phyloP scores from a whole-genome alignment of 1,140 invertebrate species.

The Planococcus citri region DNA sequence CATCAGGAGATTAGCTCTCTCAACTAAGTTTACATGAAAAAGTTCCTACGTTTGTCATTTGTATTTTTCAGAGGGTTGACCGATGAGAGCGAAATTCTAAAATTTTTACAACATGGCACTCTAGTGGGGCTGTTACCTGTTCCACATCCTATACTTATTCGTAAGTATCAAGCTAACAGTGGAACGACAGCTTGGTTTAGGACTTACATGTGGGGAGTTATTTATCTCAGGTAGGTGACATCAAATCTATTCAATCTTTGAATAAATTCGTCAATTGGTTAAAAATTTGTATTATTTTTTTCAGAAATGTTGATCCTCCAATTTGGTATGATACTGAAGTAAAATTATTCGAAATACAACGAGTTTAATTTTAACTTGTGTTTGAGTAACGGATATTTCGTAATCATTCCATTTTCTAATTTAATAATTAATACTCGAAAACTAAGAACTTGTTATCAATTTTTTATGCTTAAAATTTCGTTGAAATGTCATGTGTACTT shows the following conservation, averaged over 20 bases:
- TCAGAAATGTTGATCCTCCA: slow-evolving; percentile 92
- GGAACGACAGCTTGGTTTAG: slow-evolving; percentile 98
- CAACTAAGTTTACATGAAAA: too few species aligned
- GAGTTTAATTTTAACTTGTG: slow-evolving; percentile 46
- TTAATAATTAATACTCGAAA: too few species aligned
- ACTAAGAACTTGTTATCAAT: too few species aligned
- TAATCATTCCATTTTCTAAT: too few species aligned
- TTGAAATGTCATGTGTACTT: too few species aligned
- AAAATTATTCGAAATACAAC: slow-evolving; percentile 94
- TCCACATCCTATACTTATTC: slow-evolving; percentile 95
- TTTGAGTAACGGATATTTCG: too few species aligned
- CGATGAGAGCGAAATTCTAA: slow-evolving; percentile 97
- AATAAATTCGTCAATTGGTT: slow-evolving; percentile 16
- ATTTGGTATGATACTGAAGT: slow-evolving; percentile 99
- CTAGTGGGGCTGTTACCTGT: slow-evolving; percentile 94
- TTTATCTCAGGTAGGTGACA: slow-evolving; percentile 71
- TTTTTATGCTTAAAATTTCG: too few species aligned
- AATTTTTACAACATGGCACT: slow-evolving; percentile 97
- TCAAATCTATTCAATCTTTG: slow-evolving; percentile 14
- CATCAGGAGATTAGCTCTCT: too few species aligned
- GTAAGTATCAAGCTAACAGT: slow-evolving; percentile 96
- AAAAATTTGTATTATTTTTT: slow-evolving; percentile 15
- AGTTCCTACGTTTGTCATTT: slow-evolving; percentile 25
- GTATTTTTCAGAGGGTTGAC: slow-evolving; percentile 72
- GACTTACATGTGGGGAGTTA: slow-evolving; percentile 99